These are phyloP conservation scores for Stylophora pistillata DNA, from an alignment of 64 coral and sea anemone genomes.

Conservation along the genomic window DNA sequence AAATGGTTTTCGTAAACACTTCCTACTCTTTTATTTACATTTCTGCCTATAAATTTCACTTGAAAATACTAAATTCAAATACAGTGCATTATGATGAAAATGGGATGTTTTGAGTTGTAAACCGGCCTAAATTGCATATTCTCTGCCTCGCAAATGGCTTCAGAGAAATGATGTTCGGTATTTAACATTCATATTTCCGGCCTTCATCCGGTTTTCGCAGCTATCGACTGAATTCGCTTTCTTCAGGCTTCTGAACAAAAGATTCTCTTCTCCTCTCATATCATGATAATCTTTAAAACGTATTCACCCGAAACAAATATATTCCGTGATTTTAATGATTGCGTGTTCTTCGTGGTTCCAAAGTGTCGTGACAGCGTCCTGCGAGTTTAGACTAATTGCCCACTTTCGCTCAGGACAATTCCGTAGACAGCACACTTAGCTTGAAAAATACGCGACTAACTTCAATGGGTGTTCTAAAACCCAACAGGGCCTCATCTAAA, in stretches of 20 bases:
- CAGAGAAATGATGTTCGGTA: slow-evolving; percentile 37
- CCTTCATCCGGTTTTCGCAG: slow-evolving; percentile 57
- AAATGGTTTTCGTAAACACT: slow-evolving; percentile 76
- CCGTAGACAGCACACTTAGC: slow-evolving; percentile 24
- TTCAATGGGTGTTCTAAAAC: slow-evolving; percentile 14
- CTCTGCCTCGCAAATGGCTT: slow-evolving; percentile 63
- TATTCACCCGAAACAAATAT: slow-evolving; percentile 39
- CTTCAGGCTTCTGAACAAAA: neutral
- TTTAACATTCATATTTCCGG: slow-evolving; percentile 83
- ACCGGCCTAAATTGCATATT: slow-evolving; percentile 83
- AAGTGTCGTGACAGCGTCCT: slow-evolving; percentile 12
- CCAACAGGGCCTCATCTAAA: slow-evolving; percentile 5
- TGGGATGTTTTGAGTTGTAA: slow-evolving; percentile 82
- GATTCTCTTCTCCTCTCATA: slow-evolving; percentile 36
- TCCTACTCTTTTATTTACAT: slow-evolving; percentile 63
- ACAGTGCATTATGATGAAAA: slow-evolving; percentile 61
- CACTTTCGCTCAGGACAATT: slow-evolving; percentile 11
- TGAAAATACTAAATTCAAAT: slow-evolving; percentile 60
- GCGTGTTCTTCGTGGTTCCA: slow-evolving; percentile 9
- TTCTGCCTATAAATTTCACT: slow-evolving; percentile 56
- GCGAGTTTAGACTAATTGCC: slow-evolving; percentile 13
- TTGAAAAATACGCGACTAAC: slow-evolving; percentile 30
- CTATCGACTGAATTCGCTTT: slow-evolving; percentile 26
- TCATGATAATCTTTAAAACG: slow-evolving; percentile 20
- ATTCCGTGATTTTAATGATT: slow-evolving; percentile 41